Conservation (phyloP, 2,797 vertebrate species). For the Hozukius guyotensis region DNA sequence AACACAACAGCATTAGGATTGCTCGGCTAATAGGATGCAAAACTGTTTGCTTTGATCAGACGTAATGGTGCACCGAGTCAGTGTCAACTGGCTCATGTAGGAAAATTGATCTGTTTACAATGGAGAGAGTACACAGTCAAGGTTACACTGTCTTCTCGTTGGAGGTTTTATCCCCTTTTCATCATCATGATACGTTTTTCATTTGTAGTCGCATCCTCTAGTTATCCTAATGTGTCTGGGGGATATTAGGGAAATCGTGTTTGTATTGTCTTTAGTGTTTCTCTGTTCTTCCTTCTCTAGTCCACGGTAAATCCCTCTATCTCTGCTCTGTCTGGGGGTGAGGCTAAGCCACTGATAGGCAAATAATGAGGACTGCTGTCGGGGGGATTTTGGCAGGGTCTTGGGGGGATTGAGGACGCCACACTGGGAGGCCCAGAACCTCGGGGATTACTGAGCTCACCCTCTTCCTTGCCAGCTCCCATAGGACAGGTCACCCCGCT, state of each 20-base stretch:
- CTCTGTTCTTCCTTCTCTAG: conserved; percentile 1
- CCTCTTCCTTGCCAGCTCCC: conserved; percentile 18
- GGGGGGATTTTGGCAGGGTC: conserved; percentile 51
- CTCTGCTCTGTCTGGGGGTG: conserved; percentile 34
- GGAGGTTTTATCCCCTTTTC: background rate
- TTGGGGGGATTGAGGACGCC: conserved; percentile 61
- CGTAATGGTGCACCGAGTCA: background rate
- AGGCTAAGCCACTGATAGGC: conserved; percentile 52
- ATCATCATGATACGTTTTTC: background rate
- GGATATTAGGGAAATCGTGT: background rate
- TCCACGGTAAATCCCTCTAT: conserved; percentile 31
- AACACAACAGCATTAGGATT: conserved; percentile 37
- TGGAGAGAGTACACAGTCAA: background rate
- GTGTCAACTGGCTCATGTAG: background rate
- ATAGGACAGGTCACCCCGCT: conserved; percentile 13
- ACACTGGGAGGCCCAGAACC: conserved; percentile 53
- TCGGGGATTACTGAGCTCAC: conserved; percentile 65
- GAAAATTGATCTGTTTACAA: background rate
- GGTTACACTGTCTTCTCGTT: background rate
- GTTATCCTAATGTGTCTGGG: background rate
- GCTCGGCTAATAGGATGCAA: conserved; percentile 43
- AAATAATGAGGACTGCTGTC: conserved; percentile 62
- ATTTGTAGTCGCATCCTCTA: background rate
- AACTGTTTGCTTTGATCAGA: conserved; percentile 25
- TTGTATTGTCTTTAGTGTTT: background rate